Percentiles rank a stretch among this genome's conserved stretches.
Evolutionary conservation across 2,797 vertebrate genomes (phyloP).

Genomic region (Manis javanica): DNA sequence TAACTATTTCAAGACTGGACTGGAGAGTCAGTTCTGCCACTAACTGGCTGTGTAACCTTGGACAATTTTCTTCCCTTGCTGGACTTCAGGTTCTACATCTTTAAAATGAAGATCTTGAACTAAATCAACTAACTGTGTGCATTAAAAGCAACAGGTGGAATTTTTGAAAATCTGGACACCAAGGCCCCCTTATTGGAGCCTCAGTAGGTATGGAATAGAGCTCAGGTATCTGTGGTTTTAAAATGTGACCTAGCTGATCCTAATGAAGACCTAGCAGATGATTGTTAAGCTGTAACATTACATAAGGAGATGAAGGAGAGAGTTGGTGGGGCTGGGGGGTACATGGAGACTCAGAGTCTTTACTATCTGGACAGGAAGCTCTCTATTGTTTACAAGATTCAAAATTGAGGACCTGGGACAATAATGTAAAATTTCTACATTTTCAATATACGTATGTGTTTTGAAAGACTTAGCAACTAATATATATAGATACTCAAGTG

Average conservation of each 20-base stretch:
- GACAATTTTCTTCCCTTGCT: background rate
- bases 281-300: slow-evolving; percentile 11
- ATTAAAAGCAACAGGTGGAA: background rate
- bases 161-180: background rate
- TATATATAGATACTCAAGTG: background rate
- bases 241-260: background rate
- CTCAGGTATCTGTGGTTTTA: background rate
- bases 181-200: background rate
- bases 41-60: background rate
- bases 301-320: background rate
- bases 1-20: background rate
- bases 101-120: background rate
- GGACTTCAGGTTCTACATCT: background rate
- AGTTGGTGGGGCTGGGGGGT: background rate
- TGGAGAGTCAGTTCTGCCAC: background rate
- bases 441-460: background rate
- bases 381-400: slow-evolving; percentile 13
- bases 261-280: background rate
- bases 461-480: slow-evolving; percentile 23
- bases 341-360: background rate
- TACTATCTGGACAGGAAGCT: background rate
- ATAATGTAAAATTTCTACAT: slow-evolving; percentile 13
- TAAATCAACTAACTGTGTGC: background rate
- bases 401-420: background rate
- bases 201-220: background rate